Conservation (phyloP, 2,113 vertebrate species). For the Neotoma lepida region DNA sequence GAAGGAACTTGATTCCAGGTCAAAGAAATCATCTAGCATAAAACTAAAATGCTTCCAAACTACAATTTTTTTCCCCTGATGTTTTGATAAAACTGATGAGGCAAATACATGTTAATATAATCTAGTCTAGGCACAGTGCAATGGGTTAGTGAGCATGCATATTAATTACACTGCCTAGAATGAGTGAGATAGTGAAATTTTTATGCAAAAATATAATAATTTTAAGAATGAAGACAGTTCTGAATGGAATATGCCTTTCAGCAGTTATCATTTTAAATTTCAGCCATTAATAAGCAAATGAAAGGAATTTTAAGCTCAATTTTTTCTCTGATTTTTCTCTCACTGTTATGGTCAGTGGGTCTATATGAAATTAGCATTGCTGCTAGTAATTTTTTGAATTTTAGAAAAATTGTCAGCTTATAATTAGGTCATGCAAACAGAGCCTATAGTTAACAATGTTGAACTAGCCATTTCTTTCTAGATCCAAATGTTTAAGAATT, state of each 20-base stretch:
- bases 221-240: constrained; percentile 36
- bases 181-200: constrained; percentile 51
- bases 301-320: background rate
- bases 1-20: background rate
- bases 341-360: background rate
- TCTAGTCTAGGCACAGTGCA: constrained; percentile 30
- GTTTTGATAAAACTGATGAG: constrained; percentile 10
- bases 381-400: background rate
- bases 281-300: background rate
- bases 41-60: constrained; percentile 54
- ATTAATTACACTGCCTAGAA: constrained; percentile 62
- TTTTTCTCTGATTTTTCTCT: background rate
- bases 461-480: background rate
- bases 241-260: constrained; percentile 25
- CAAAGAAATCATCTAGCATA: background rate
- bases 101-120: constrained; percentile 57
- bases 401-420: background rate
- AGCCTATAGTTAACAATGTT: background rate
- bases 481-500: background rate
- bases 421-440: background rate
- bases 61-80: constrained; percentile 22
- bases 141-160: constrained; percentile 57
- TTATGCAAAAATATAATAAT: constrained; percentile 64
- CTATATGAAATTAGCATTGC: background rate
- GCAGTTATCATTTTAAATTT: constrained; percentile 13